These are phyloP conservation scores for Cosmia trapezina DNA, from an alignment of 2,888 invertebrate genomes.

Conservation along the genomic window DNA sequence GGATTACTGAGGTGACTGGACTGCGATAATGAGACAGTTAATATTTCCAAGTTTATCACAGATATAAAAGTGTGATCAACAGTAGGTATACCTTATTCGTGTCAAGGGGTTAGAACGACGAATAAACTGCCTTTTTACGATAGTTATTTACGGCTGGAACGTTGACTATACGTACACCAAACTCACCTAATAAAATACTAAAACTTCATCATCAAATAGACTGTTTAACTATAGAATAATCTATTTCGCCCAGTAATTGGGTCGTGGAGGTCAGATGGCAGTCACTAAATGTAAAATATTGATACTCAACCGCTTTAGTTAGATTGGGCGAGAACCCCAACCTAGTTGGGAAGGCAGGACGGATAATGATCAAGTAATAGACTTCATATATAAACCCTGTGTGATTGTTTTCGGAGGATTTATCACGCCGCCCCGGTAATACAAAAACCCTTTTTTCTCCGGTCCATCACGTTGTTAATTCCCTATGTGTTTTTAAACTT, in stretches of 20 bases:
- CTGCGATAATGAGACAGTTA: background rate
- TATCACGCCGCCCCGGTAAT: no score
- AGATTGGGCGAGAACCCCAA: background rate
- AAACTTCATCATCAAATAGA: conserved; percentile 18
- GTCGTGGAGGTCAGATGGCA: conserved; percentile 11
- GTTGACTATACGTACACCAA: conserved; percentile 11
- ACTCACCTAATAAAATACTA: conserved; percentile 35
- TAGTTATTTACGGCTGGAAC: conserved; percentile 4
- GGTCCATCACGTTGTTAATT: background rate
- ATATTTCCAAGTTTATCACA: background rate
- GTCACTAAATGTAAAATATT: conserved; percentile 35
- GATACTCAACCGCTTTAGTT: conserved; percentile 20
- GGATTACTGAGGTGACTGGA: no score
- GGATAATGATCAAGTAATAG: background rate
- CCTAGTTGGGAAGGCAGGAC: background rate
- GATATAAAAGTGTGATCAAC: conserved; percentile 21
- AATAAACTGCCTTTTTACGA: conserved; percentile 29
- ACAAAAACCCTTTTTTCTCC: background rate
- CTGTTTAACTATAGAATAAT: conserved; percentile 11
- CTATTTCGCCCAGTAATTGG: conserved; percentile 28
- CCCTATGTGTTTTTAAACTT: no score
- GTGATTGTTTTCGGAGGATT: background rate
- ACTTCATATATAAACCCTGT: background rate
- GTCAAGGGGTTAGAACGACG: conserved; percentile 31
- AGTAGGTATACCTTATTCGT: conserved; percentile 9